These are phyloP conservation scores for Gryon sp. DNA, from an alignment of 1,140 invertebrate genomes.

Conservation along the genomic window DNA sequence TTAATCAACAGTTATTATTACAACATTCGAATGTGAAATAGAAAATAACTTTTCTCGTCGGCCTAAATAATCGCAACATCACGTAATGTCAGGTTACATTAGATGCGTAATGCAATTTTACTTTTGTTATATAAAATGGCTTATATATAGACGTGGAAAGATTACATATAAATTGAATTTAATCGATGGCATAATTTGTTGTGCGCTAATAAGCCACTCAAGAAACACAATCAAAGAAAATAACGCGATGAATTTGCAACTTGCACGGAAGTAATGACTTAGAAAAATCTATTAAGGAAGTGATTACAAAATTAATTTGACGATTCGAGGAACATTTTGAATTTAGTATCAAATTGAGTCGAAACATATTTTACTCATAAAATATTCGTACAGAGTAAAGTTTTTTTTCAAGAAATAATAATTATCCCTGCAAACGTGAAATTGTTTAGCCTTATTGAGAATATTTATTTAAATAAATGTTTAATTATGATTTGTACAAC, in stretches of 20 bases:
- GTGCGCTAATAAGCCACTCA: neutral
- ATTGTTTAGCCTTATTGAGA: too few relatives aligned
- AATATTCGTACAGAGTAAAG: too few relatives aligned
- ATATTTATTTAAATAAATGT: too few relatives aligned
- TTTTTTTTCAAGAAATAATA: too few relatives aligned
- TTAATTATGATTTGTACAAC: too few relatives aligned
- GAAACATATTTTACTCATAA: too few relatives aligned
- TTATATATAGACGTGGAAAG: neutral
- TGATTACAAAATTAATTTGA: neutral
- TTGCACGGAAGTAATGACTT: conserved; percentile 9
- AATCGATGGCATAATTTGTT: neutral
- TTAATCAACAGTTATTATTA: conserved; percentile 1
- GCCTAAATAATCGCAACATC: conserved; percentile 31
- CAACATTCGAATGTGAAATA: conserved; percentile 27
- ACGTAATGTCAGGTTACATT: conserved; percentile 19
- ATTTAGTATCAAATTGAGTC: too few relatives aligned
- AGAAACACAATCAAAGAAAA: neutral
- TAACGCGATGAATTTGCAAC: conserved; percentile 5
- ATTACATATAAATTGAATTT: neutral
- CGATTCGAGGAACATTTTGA: neutral
- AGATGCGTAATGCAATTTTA: conserved; percentile 30
- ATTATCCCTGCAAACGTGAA: too few relatives aligned
- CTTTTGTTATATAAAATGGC: conserved; percentile 42
- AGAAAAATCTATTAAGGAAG: conserved; percentile 8
- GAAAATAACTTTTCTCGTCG: conserved; percentile 48